A percentile compares a stretch with the other conserved stretches of the same genome.
These are phyloP conservation scores for Calephelis virginiensis DNA, from an alignment of 1,140 invertebrate genomes.

Conservation along the genomic window DNA sequence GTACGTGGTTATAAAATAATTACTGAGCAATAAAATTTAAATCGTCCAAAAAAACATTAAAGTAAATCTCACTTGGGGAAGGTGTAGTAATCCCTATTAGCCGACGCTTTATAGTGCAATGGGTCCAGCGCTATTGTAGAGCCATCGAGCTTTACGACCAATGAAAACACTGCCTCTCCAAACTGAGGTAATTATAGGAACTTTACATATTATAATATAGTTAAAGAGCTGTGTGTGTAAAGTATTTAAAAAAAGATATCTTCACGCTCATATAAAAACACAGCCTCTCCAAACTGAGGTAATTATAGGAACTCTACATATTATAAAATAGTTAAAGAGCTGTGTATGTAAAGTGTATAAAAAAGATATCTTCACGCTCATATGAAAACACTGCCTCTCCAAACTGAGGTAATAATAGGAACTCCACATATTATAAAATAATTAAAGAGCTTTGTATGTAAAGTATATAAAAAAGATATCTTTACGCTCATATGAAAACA, in stretches of 20 bases:
- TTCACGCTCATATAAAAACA: slow-evolving; percentile 64
- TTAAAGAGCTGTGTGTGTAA: background rate
- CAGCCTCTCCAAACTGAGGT: slow-evolving; percentile 55
- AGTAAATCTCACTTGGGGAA: slow-evolving; percentile 53
- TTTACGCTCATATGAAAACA: slow-evolving; percentile 64
- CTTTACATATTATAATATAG: slow-evolving; percentile 42
- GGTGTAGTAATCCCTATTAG: slow-evolving; percentile 70
- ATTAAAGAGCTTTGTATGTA: background rate
- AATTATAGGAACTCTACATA: slow-evolving; percentile 61
- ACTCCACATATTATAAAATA: slow-evolving; percentile 45
- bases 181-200: slow-evolving; percentile 65
- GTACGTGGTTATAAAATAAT: slow-evolving; percentile 19
- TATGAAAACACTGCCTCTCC: slow-evolving; percentile 57
- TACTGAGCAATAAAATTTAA: slow-evolving; percentile 31
- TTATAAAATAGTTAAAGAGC: slow-evolving; percentile 28
- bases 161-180: slow-evolving; percentile 58
- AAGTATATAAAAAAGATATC: background rate
- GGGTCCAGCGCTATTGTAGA: slow-evolving; percentile 50
- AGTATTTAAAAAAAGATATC: background rate
- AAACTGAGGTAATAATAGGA: slow-evolving; percentile 63
- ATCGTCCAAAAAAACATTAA: slow-evolving; percentile 43
- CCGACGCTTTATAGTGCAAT: slow-evolving; percentile 61
- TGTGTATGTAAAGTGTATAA: background rate
- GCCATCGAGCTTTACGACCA: slow-evolving; percentile 63
- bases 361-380: no score